phyloP scores from a whole-genome alignment of 2,888 invertebrate genomes.

The Eugnorisma glareosa region DNA sequence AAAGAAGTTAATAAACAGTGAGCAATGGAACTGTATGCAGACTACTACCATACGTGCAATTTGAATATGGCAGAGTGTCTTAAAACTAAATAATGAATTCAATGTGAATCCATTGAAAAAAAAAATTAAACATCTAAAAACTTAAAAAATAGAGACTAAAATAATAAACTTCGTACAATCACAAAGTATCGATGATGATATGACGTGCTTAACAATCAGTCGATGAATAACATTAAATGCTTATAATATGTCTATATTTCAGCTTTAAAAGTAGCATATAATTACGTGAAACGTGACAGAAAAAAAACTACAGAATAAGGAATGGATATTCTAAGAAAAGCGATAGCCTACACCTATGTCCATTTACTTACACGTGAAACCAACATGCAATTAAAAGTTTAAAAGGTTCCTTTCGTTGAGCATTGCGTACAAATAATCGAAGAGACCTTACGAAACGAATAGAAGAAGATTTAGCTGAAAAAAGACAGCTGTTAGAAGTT shows the following conservation, averaged over 20 bases:
- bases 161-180: constrained; percentile 66
- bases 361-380: constrained; percentile 69
- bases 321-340: constrained; percentile 82
- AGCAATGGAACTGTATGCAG: constrained; percentile 80
- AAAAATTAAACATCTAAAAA: constrained; percentile 69
- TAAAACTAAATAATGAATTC: constrained; percentile 74
- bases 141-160: constrained; percentile 73
- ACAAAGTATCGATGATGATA: constrained; percentile 74
- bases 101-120: constrained; percentile 78
- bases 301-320: constrained; percentile 83
- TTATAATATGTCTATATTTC: constrained; percentile 80
- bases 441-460: constrained; percentile 42
- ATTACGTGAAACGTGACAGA: constrained; percentile 75
- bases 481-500: constrained; percentile 10
- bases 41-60: constrained; percentile 82
- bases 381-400: constrained; percentile 88
- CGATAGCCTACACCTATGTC: constrained; percentile 72
- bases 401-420: constrained; percentile 83
- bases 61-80: constrained; percentile 68
- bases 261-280: constrained; percentile 78
- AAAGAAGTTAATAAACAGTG: constrained; percentile 69
- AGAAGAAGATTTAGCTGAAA: constrained; percentile 35
- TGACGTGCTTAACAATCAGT: constrained; percentile 84
- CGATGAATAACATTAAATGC: constrained; percentile 83
- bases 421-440: constrained; percentile 71